Percentiles rank a stretch among this genome's conserved stretches.
These are phyloP conservation scores for Amblyteles armatorius DNA, from an alignment of 2,888 invertebrate species.

Conservation along the genomic window DNA sequence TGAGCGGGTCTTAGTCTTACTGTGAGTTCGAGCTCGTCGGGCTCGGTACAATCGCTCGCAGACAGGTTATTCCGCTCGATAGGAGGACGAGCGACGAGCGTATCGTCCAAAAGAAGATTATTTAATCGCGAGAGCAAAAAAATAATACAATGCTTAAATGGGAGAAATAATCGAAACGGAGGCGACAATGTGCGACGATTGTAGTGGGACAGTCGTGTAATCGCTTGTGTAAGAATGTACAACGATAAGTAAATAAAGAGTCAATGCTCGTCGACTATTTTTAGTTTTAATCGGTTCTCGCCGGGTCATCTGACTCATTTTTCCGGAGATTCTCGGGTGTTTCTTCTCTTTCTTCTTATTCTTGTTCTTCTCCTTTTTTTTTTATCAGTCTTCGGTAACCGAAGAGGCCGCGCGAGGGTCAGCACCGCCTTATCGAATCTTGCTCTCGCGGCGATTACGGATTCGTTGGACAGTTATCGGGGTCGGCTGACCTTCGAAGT, in stretches of 20 bases:
- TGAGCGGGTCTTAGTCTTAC: background rate
- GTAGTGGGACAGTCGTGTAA: constrained; percentile 18
- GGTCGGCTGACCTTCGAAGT: constrained; percentile 66
- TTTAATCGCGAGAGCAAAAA: background rate
- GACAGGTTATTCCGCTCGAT: constrained; percentile 35
- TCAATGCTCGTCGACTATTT: constrained; percentile 6
- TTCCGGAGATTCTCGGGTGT: constrained; percentile 1
- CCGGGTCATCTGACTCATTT: constrained; percentile 35
- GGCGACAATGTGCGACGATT: constrained; percentile 25
- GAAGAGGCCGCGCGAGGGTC: background rate
- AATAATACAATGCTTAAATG: background rate
- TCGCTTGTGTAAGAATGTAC: constrained; percentile 10
- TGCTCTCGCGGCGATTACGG: constrained; percentile 19
- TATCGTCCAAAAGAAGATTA: constrained; percentile 18
- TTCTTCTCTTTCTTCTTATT: background rate
- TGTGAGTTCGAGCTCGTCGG: background rate
- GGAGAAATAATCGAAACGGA: background rate
- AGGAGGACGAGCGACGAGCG: constrained; percentile 3
- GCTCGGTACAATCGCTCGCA: constrained; percentile 1
- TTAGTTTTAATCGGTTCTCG: constrained; percentile 6
- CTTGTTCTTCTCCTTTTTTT: background rate
- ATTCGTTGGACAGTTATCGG: constrained; percentile 58
- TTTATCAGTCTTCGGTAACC: constrained; percentile 2
- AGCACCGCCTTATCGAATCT: constrained; percentile 33
- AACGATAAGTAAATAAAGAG: constrained; percentile 32